Percentiles rank a stretch among this genome's conserved stretches.
Evolutionary conservation across 2,797 vertebrate genomes (phyloP).

Genomic region (Parotocinclus haroldoi): DNA sequence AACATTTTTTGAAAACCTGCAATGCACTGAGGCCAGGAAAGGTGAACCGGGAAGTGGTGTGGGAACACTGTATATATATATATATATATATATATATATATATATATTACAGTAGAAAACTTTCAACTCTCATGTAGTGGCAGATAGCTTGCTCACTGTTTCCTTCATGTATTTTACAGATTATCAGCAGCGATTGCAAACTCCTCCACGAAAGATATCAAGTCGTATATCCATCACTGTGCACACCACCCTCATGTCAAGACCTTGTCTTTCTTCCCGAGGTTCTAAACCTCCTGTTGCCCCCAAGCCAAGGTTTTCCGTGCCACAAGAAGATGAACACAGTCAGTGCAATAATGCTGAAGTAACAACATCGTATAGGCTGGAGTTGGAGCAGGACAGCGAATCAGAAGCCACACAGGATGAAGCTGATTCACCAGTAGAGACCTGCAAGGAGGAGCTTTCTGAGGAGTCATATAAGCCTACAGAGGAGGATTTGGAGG

Average conservation of each 20-base stretch:
- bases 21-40: too few species aligned
- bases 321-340: constrained; percentile 63
- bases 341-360: constrained; percentile 78
- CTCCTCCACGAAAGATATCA: constrained; percentile 81
- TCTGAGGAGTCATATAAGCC: constrained; percentile 16
- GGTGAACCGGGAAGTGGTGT: too few species aligned
- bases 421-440: constrained; percentile 34
- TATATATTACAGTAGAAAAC: too few species aligned
- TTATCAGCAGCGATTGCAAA: constrained; percentile 81
- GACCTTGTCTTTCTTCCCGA: constrained; percentile 68
- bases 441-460: constrained; percentile 19
- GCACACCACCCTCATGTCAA: constrained; percentile 80
- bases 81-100: too few species aligned
- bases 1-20: too few species aligned
- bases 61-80: too few species aligned
- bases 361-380: constrained; percentile 64
- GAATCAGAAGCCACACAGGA: constrained; percentile 58
- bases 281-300: constrained; percentile 88
- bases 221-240: constrained; percentile 78
- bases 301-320: constrained; percentile 82
- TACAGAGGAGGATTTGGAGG: constrained; percentile 51
- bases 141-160: background rate
- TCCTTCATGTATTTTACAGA: constrained; percentile 53
- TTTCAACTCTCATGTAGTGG: background rate
- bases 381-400: constrained; percentile 62